These are phyloP conservation scores for Amphipoea oculea DNA, from an alignment of 2,888 invertebrate genomes.

Conservation along the genomic window DNA sequence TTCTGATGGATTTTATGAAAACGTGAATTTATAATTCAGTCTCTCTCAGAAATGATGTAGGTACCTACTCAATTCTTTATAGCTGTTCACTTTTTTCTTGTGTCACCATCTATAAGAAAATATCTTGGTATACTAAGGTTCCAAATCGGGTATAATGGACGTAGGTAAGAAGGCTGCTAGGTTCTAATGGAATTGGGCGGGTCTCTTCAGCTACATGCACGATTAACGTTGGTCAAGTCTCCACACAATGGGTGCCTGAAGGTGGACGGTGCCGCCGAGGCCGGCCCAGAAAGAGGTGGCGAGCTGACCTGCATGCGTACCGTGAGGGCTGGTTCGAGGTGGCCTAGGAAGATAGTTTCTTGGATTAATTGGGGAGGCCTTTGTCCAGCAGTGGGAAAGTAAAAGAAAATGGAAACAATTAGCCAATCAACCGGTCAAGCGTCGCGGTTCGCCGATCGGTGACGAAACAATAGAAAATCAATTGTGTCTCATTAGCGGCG, in stretches of 20 bases:
- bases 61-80: not conserved
- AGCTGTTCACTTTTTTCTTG: not conserved
- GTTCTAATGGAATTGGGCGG: not conserved
- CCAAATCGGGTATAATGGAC: not conserved
- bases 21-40: constrained; percentile 25
- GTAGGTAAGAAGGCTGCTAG: not conserved
- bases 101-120: not conserved
- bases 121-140: not conserved
- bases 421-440: too few species aligned
- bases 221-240: not conserved
- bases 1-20: constrained; percentile 43
- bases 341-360: too few species aligned
- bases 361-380: not conserved
- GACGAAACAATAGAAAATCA: too few species aligned
- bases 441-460: too few species aligned
- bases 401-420: not conserved
- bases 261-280: not conserved
- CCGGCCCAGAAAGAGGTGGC: too few species aligned
- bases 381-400: not conserved
- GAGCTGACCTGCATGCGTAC: not conserved
- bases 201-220: not conserved
- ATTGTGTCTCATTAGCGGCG: too few species aligned
- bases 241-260: not conserved
- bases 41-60: not conserved
- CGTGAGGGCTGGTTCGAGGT: not conserved